These are phyloP conservation scores for Cossypha polioptera DNA, from an alignment of 2,797 vertebrate species.

Conservation along the genomic window DNA sequence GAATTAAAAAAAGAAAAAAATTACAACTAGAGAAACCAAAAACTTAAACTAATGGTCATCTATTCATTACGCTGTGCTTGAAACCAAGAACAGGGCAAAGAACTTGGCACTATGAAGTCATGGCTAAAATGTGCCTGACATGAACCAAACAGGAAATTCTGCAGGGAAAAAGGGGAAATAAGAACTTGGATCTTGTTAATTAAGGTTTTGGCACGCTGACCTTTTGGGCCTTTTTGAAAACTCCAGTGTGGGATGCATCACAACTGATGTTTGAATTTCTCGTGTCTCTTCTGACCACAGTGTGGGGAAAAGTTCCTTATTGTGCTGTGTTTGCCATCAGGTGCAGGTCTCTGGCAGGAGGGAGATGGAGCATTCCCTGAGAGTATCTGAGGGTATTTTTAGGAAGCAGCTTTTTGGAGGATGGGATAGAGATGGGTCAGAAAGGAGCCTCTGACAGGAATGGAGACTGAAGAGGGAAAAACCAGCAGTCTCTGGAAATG, in stretches of 20 bases:
- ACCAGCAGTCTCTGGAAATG: not conserved
- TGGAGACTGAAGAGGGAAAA: not conserved
- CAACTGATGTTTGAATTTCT: not conserved
- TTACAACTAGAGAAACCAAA: not conserved
- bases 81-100: not conserved
- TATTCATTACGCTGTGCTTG: not conserved
- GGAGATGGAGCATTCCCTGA: not conserved
- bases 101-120: accelerated
- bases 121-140: not conserved
- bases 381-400: accelerated
- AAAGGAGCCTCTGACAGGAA: not conserved
- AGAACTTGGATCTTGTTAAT: not conserved
- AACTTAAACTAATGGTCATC: not conserved
- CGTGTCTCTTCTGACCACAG: accelerated
- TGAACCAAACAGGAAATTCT: not conserved
- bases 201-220: not conserved
- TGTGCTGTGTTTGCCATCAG: not conserved
- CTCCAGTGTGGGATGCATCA: not conserved
- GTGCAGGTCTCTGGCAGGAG: not conserved
- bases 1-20: not conserved
- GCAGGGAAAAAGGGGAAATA: not conserved
- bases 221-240: not conserved
- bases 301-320: not conserved
- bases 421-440: not conserved
- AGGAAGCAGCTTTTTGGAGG: not conserved